These are phyloP conservation scores for Drosophila prolongata DNA, from an alignment of 2,888 invertebrate species.

Conservation along the genomic window DNA sequence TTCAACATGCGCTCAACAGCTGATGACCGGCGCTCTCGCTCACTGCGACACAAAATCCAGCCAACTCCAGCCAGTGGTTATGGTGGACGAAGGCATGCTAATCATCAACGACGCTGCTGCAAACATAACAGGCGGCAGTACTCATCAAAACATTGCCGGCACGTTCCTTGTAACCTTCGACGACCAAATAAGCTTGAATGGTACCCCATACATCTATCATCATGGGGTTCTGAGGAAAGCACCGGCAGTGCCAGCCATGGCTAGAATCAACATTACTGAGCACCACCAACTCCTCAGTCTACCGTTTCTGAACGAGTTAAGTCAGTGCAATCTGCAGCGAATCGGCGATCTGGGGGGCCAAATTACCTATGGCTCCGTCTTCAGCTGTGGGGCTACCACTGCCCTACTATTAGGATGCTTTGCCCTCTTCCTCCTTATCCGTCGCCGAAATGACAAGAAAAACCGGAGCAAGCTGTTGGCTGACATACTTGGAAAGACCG, in stretches of 20 bases:
- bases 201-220: no score
- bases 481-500: not conserved
- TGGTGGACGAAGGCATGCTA: not conserved
- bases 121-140: not conserved
- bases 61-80: not conserved
- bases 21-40: not conserved
- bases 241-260: no score
- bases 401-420: no score
- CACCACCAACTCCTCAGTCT: not conserved
- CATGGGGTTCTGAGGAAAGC: no score
- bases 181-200: no score
- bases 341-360: not conserved
- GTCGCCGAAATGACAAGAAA: not conserved
- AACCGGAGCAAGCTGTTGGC: not conserved
- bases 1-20: not conserved
- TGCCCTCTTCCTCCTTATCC: not conserved
- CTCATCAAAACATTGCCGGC: no score
- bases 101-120: not conserved
- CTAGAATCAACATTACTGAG: no score
- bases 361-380: not conserved
- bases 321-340: not conserved
- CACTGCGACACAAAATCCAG: not conserved
- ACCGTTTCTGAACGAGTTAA: not conserved
- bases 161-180: no score
- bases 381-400: not conserved